These are phyloP conservation scores for Phocoena phocoena DNA, from an alignment of 2,113 vertebrate species.

Conservation along the genomic window DNA sequence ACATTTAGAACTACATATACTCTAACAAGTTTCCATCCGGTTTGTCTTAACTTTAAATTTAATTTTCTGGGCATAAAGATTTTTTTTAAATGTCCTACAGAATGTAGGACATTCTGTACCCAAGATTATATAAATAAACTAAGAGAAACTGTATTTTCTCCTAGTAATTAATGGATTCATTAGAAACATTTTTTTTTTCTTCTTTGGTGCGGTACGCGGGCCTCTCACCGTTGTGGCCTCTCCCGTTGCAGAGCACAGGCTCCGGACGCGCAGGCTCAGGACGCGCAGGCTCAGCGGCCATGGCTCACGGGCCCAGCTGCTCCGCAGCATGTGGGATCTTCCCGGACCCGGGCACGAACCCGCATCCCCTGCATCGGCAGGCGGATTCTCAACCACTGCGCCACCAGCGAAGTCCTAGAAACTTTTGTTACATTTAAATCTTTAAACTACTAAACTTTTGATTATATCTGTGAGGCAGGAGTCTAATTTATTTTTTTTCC, in stretches of 20 bases:
- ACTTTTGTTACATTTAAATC: neutral
- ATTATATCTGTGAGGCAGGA: neutral
- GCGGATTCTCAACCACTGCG: no score
- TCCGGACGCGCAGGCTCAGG: no score
- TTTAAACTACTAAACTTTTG: neutral
- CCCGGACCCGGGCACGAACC: no score
- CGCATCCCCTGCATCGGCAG: no score
- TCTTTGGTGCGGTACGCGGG: no score
- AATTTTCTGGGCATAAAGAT: neutral
- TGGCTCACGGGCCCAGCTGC: no score
- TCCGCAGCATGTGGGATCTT: no score
- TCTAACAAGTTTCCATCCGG: neutral
- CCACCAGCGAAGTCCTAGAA: no score
- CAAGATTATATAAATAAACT: neutral
- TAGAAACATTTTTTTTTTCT: neutral
- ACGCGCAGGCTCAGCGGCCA: no score
- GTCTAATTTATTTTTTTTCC: neutral
- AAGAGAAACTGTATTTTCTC: neutral
- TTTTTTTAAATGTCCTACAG: neutral
- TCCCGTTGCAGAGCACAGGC: no score
- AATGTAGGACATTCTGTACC: neutral
- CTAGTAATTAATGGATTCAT: neutral
- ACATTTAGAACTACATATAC: neutral
- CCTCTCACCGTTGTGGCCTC: no score
- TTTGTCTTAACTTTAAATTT: conserved; percentile 14